Percentiles rank a stretch among this genome's conserved stretches.
These are phyloP conservation scores for Eristalinus sepulchralis DNA, from an alignment of 2,888 invertebrate species.

Conservation along the genomic window DNA sequence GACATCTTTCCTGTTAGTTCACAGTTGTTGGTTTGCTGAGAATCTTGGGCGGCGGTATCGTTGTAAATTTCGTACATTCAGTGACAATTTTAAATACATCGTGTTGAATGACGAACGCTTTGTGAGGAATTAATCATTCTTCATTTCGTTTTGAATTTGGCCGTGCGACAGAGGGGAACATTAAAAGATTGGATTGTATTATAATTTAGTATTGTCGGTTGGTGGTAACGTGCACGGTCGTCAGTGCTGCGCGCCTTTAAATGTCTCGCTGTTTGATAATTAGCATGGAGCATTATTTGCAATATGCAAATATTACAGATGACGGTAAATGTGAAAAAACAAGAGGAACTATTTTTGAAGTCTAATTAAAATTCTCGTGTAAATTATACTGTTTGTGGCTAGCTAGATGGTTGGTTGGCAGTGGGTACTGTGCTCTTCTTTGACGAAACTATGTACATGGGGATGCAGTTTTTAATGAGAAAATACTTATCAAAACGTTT, in stretches of 20 bases:
- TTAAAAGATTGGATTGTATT: slow-evolving; percentile 60
- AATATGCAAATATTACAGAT: slow-evolving; percentile 51
- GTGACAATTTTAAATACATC: not conserved
- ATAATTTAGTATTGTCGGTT: slow-evolving; percentile 57
- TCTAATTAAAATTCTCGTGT: slow-evolving; percentile 54
- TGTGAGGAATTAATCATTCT: slow-evolving; percentile 43
- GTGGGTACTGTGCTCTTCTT: slow-evolving; percentile 26
- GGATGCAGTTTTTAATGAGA: slow-evolving; percentile 56
- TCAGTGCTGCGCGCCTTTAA: slow-evolving; percentile 40
- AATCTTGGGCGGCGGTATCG: slow-evolving; percentile 30
- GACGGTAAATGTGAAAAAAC: slow-evolving; percentile 37
- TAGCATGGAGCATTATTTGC: slow-evolving; percentile 67
- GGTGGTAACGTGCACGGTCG: slow-evolving; percentile 12
- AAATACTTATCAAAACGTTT: slow-evolving; percentile 47
- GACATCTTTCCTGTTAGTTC: slow-evolving; percentile 64
- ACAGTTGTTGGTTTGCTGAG: slow-evolving; percentile 53
- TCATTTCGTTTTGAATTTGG: slow-evolving; percentile 32
- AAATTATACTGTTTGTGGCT: not conserved
- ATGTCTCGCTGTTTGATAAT: slow-evolving; percentile 67
- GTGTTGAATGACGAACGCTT: slow-evolving; percentile 28
- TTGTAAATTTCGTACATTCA: slow-evolving; percentile 20
- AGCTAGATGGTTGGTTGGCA: not conserved
- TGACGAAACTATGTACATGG: slow-evolving; percentile 26
- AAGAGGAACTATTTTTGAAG: slow-evolving; percentile 32
- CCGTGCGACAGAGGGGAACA: not conserved